These are phyloP conservation scores for Tylochromis polylepis DNA, from an alignment of 2,113 vertebrate genomes.

Conservation along the genomic window DNA sequence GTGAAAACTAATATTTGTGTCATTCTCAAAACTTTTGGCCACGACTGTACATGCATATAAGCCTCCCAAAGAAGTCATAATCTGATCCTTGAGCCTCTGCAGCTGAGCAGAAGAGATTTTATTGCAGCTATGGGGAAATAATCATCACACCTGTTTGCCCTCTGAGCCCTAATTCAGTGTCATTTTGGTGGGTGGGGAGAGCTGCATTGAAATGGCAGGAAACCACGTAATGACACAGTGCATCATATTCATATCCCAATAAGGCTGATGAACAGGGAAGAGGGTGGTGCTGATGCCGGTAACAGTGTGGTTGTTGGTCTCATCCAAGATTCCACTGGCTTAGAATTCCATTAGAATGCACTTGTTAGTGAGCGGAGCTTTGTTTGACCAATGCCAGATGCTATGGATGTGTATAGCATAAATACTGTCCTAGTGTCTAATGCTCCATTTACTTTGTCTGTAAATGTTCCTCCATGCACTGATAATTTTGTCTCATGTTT, in stretches of 20 bases:
- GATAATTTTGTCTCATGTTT: background rate
- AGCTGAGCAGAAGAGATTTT: constrained; percentile 10
- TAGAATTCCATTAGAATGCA: constrained; percentile 5
- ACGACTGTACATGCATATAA: constrained; percentile 9
- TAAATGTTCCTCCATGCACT: background rate
- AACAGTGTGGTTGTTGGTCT: constrained; percentile 29
- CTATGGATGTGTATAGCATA: background rate
- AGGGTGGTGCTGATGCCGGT: constrained; percentile 26
- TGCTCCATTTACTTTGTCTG: background rate
- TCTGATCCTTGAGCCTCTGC: constrained; percentile 1
- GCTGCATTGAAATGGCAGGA: constrained; percentile 45
- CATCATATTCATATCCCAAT: constrained; percentile 48
- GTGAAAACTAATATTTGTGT: too few relatives aligned
- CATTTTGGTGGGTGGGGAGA: constrained; percentile 40
- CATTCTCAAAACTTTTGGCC: too few relatives aligned
- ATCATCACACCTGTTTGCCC: constrained; percentile 20
- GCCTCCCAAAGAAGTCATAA: background rate
- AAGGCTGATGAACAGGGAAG: constrained; percentile 6
- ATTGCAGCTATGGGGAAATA: constrained; percentile 32
- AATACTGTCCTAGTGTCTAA: background rate
- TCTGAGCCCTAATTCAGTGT: constrained; percentile 36
- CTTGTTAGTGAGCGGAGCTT: background rate
- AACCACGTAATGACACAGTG: constrained; percentile 61
- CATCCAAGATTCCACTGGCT: constrained; percentile 12
- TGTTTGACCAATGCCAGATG: background rate